Percentiles rank a stretch among this genome's conserved stretches.
Evolutionary conservation across 2,113 vertebrate species (phyloP).

Genomic region (Cochlearius cochlearius): DNA sequence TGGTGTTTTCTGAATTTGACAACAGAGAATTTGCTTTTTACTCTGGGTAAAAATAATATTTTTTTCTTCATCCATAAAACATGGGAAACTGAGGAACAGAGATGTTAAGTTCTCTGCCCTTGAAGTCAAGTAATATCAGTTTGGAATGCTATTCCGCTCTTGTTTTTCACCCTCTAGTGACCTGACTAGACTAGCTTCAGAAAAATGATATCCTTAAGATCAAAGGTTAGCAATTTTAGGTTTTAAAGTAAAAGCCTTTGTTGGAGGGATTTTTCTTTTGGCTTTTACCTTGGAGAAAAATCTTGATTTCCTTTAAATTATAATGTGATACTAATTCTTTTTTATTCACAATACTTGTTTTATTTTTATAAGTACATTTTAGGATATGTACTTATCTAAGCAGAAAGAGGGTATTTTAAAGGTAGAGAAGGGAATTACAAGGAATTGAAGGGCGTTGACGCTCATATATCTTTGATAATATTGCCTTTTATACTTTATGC

Average conservation of each 20-base stretch:
- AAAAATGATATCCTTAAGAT: neutral
- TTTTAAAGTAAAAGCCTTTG: neutral
- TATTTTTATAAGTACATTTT: neutral
- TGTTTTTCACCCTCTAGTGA: neutral
- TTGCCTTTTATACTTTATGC: neutral
- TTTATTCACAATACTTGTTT: neutral
- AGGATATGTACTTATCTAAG: neutral
- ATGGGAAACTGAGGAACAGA: neutral
- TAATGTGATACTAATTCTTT: neutral
- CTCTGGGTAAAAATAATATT: neutral
- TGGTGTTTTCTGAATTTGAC: neutral
- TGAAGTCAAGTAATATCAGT: neutral
- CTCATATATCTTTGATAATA: neutral
- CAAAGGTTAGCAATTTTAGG: neutral
- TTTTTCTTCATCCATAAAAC: neutral
- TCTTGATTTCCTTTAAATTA: neutral
- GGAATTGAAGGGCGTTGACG: neutral
- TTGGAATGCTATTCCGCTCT: neutral
- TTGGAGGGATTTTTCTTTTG: neutral
- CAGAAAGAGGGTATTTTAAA: neutral
- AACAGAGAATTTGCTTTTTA: neutral
- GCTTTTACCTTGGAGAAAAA: neutral
- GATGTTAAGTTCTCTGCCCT: neutral
- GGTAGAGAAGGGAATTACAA: neutral
- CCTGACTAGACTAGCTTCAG: neutral